Conservation (phyloP, 2,797 vertebrate species). For the Pampus argenteus region DNA sequence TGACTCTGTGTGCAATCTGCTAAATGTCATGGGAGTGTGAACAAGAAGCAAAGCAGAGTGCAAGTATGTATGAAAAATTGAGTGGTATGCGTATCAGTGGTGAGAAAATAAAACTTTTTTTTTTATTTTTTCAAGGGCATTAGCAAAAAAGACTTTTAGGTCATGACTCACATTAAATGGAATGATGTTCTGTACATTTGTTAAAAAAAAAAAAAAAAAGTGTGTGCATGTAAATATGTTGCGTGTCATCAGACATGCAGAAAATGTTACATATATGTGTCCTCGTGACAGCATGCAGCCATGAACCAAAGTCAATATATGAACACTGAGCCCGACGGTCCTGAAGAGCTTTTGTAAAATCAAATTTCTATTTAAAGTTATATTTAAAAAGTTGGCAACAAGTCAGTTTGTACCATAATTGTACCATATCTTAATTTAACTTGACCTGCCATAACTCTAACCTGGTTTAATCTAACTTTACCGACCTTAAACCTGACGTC, state of each 20-base stretch:
- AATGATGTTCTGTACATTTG: not conserved
- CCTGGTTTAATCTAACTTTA: not conserved
- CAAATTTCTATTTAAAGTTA: too few relatives aligned
- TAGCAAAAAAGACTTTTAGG: slow-evolving; percentile 15
- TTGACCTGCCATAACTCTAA: not conserved
- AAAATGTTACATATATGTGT: not conserved
- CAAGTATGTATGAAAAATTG: slow-evolving; percentile 23
- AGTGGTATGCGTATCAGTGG: not conserved
- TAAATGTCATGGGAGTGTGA: slow-evolving; percentile 10
- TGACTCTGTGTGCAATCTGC: slow-evolving; percentile 8
- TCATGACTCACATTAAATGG: not conserved
- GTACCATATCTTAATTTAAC: too few relatives aligned
- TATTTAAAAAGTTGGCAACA: not conserved
- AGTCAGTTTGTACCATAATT: not conserved
- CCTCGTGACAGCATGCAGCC: not conserved
- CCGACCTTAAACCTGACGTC: not conserved
- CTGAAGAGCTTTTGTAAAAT: too few relatives aligned
- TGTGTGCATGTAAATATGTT: not conserved
- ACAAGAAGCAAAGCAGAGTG: slow-evolving; percentile 3
- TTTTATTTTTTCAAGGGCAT: not conserved
- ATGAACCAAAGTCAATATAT: not conserved
- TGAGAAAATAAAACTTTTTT: not conserved
- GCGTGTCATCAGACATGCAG: slow-evolving; percentile 6
- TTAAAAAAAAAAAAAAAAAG: slow-evolving; percentile 10
- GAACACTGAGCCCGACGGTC: not conserved